Evolutionary conservation across 2,888 invertebrate genomes (phyloP), one percentile per base, ranked within the genome.

Genomic region (Julus scandinavius): DNA sequence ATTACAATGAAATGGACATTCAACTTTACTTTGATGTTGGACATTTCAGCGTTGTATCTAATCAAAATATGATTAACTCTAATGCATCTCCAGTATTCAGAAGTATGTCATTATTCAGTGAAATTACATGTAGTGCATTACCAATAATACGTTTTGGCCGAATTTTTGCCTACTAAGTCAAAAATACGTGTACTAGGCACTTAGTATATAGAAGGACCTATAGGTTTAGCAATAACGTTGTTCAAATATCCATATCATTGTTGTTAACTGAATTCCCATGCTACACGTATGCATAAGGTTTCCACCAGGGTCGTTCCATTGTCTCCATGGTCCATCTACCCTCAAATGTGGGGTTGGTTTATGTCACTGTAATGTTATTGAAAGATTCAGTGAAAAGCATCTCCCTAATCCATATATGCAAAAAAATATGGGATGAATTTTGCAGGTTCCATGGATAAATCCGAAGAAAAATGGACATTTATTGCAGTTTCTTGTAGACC

Each of bases 401-500:
- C 15, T 4, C 58, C 58, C 2, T 17, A 58, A 58, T 58, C 58
- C 58, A 58, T 17, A 58, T 5, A 58, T 58, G 58, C n/a, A 17
- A 58, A 58, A 45, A 58, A 58, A 58, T 58, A 58, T 58, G 58
- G 58, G 17, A 58, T 3, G 58, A 17, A 58, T 58, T 58, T 4
- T 15, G 17, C 15, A 17, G n/a, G 17, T 58, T 58, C 11, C 17
- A n/a, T 1, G 58, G n/a, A 17, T 1, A 17, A 58, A 58, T 58
- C 58, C 58, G 5, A n/a, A 17, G 58, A 2, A 58, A 58, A 58
- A n/a, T 58, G 58, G 58, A 58, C n/a, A 58, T 58, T 58, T 58
- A 58, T 58, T 58, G 58, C 58, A 58, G 17, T 17, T 58, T 58
- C 58, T 58, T 58, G 58, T n/a, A 58, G 58, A 58, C 58, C 58